Conservation (phyloP, 2,888 invertebrate genomes). For the Helicoverpa assulta region DNA sequence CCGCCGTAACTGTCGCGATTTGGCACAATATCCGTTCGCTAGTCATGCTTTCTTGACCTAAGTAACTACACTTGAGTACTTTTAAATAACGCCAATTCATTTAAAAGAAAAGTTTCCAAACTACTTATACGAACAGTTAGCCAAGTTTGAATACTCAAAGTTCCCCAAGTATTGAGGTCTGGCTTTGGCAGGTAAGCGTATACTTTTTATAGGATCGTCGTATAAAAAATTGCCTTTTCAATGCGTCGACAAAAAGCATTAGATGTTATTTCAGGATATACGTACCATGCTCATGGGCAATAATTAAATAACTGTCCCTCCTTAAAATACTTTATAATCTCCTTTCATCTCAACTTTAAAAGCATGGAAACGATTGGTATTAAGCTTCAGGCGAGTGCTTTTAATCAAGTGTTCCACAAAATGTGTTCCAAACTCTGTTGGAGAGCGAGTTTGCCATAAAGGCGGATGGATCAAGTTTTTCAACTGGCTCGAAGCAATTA, state of each 20-base stretch:
- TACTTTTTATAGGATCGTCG: conserved; percentile 25
- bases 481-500: conserved; percentile 76
- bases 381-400: conserved; percentile 53
- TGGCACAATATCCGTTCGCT: conserved; percentile 57
- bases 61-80: conserved; percentile 54
- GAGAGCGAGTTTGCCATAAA: conserved; percentile 63
- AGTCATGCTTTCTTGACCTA: conserved; percentile 73
- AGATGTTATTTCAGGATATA: conserved; percentile 11
- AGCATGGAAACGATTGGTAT: conserved; percentile 42
- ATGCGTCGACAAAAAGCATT: conserved; percentile 32
- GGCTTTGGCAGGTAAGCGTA: conserved; percentile 33
- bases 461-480: conserved; percentile 77
- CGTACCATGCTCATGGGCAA: conserved; percentile 22
- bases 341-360: conserved; percentile 16
- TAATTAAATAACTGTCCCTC: background rate
- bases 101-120: conserved; percentile 3
- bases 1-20: conserved; percentile 56
- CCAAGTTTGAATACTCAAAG: conserved; percentile 9
- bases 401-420: conserved; percentile 60
- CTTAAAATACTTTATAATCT: conserved; percentile 6
- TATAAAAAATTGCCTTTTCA: conserved; percentile 40
- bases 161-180: conserved; percentile 10
- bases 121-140: background rate
- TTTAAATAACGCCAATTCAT: conserved; percentile 25
- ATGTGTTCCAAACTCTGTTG: conserved; percentile 64